Percentiles rank a stretch among this genome's conserved stretches.
Evolutionary conservation across 2,113 vertebrate genomes (phyloP).

Genomic region (Scopus umbretta): DNA sequence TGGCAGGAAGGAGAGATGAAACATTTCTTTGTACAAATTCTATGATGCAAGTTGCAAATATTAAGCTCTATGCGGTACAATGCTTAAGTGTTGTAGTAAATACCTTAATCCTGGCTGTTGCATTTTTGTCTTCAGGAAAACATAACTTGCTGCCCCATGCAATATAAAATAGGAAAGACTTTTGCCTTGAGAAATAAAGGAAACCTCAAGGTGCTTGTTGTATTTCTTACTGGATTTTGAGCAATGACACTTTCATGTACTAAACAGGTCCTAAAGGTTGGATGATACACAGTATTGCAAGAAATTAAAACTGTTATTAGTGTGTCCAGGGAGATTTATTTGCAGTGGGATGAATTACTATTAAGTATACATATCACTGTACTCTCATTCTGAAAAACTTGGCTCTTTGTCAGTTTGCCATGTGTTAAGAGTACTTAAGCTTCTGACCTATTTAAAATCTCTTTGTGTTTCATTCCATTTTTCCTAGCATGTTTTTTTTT

Average conservation of each 20-base stretch:
- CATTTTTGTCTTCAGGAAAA: background rate
- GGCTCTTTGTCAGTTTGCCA: background rate
- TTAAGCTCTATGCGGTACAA: background rate
- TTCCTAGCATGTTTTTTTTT: background rate
- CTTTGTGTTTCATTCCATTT: background rate
- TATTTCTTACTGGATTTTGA: background rate
- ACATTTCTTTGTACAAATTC: too few species aligned
- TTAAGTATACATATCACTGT: background rate
- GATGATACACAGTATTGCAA: background rate
- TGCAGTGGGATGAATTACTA: background rate
- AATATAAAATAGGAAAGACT: background rate
- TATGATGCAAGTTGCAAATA: background rate
- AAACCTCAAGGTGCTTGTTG: background rate
- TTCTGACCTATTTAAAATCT: conserved; percentile 31
- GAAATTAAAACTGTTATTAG: background rate
- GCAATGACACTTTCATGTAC: background rate
- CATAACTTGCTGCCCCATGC: background rate
- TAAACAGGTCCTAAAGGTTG: background rate
- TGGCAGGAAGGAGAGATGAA: background rate
- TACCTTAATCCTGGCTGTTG: background rate
- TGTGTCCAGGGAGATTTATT: background rate
- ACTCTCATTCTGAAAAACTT: background rate
- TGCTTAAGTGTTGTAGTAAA: background rate
- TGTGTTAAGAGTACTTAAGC: background rate
- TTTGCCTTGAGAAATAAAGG: background rate